Evolutionary conservation across 2,113 vertebrate genomes (phyloP).

Genomic region (Axis porcinus): DNA sequence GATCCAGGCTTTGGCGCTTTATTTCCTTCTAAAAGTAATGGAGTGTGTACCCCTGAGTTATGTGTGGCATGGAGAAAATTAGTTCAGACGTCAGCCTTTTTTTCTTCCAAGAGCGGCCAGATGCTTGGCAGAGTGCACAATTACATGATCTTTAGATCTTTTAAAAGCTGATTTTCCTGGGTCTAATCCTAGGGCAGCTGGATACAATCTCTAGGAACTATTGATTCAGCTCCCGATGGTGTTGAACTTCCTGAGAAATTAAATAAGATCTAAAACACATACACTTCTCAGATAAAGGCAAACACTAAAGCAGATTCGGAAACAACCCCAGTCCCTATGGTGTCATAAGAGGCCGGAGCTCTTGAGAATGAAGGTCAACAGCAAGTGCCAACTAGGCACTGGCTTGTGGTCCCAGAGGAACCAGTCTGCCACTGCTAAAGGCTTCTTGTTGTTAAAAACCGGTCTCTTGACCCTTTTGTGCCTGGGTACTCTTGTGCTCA

Average conservation of each 20-base stretch:
- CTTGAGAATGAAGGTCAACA: not conserved
- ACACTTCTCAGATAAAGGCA: not conserved
- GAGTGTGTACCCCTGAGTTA: not conserved
- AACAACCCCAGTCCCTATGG: not conserved
- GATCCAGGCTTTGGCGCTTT: not conserved
- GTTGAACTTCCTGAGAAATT: conserved; percentile 46
- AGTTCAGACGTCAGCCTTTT: not conserved
- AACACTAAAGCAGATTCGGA: not conserved
- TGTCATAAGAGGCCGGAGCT: not conserved
- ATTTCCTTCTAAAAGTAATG: not conserved
- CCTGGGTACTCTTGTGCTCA: not conserved
- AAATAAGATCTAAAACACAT: not conserved
- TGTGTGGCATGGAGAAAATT: not conserved
- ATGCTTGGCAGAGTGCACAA: not conserved
- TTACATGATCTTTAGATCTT: conserved; percentile 46
- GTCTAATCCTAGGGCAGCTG: conserved; percentile 41
- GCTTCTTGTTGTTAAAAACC: not conserved
- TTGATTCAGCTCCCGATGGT: conserved; percentile 15
- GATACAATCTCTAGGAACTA: conserved; percentile 40
- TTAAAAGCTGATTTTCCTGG: conserved; percentile 52
- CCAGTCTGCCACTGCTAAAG: not conserved
- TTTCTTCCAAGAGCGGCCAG: not conserved
- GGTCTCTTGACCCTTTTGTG: not conserved
- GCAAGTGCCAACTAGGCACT: conserved; percentile 10
- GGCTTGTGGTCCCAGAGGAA: not conserved